Base-by-base conservation (phyloP, 2,888 invertebrate species). In the Meandrusa payeni region DNA sequence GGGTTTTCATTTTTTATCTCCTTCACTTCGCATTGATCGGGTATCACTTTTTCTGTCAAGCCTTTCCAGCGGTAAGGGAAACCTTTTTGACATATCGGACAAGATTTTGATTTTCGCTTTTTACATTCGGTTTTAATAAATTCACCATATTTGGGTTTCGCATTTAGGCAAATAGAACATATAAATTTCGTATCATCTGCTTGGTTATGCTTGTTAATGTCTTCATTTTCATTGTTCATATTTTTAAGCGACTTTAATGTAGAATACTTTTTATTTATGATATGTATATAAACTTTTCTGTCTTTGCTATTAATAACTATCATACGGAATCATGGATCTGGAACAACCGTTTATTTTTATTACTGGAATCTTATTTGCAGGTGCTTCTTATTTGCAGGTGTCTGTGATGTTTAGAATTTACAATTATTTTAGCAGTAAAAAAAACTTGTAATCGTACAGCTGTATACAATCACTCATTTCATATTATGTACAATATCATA, bases 151-250 rank as follows among this genome's bases (percentile, higher is more conserved):
- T 41, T 37, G 0, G 47, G 12, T 15, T 54, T 73, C 1, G 56
- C 42, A 28, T 72, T 77, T 0, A 80, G 51, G 33, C 85, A 85
- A 6, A 82, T 65, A 0, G 79, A 66, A 42, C 85, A 85, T 2
- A 81, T 51, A 27, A 65, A 70, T 52, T 61, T 64, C 2, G 59
- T 61, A 5, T 29, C 13, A 26, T 57, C 54, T 6, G 20, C 20
- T 10, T 44, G 50, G 4, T 40, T 53, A 28, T 11, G 34, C 22
- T 26, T 42, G 48, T 52, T 54, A n/a, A 43, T 42, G 5, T 34
- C 44, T 5, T 46, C 56, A 5, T 36, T 51, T 2, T 52, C 49
- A 15, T 52, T 51, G 7, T 51, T 52, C 51, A 55, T 55, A 4
- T 44, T 48, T 34, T 48, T 36, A 12, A 43, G 17, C 15, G 19